These are phyloP conservation scores for Crepidodera aurea DNA, from an alignment of 2,888 invertebrate species.

Conservation along the genomic window DNA sequence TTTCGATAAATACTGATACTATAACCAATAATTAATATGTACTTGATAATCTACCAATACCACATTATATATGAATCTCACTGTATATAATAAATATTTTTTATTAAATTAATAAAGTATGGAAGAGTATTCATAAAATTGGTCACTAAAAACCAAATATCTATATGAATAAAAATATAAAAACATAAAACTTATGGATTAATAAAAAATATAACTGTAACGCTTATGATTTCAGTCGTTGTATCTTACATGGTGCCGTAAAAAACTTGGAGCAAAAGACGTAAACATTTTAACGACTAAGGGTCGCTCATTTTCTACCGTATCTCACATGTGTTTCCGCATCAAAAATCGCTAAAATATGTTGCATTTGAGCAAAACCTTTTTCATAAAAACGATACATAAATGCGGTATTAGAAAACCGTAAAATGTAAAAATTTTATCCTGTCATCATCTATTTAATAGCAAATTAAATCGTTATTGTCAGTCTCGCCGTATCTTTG, in stretches of 20 bases:
- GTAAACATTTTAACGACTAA: constrained; percentile 31
- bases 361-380: constrained; percentile 11
- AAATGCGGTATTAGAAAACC: constrained; percentile 12
- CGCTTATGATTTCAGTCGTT: constrained; percentile 12
- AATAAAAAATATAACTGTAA: not conserved
- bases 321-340: constrained; percentile 26
- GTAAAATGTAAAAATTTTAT: constrained; percentile 22
- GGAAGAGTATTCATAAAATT: not conserved
- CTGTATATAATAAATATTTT: too few relatives aligned
- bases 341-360: constrained; percentile 25
- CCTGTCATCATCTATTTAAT: not conserved
- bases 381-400: not conserved
- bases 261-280: constrained; percentile 23
- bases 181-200: not conserved
- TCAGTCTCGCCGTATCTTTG: too few relatives aligned
- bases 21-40: too few relatives aligned
- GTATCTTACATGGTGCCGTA: constrained; percentile 19
- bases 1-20: too few relatives aligned
- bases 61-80: too few relatives aligned
- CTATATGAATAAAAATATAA: not conserved
- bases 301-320: constrained; percentile 24
- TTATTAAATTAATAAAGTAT: too few relatives aligned
- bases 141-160: not conserved
- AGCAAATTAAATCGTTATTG: too few relatives aligned
- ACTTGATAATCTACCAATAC: too few relatives aligned